Evolutionary conservation across 2,797 vertebrate species (phyloP), one percentile per base, ranked within the genome.

Genomic region (Lagodon rhomboides): DNA sequence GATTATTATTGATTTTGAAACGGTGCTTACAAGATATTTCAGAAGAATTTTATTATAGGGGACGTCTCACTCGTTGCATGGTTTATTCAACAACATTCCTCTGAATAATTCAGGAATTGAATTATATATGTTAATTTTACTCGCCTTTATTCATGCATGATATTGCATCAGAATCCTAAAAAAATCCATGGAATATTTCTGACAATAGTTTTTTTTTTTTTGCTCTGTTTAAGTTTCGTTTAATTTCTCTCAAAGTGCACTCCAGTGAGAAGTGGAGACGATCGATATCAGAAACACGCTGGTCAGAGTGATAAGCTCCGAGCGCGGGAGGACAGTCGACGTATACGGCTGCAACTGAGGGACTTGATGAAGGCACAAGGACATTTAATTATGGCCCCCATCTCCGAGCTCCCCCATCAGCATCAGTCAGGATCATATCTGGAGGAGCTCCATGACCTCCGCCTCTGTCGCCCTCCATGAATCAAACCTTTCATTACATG

Each of bases 401-500:
- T 91, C 91, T 90, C 87, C 80, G 88, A 90, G 87, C 80, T 77
- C 82, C 83, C 85, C 91, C 83, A 90, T 91, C 91, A 89, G 86
- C 88, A 90, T 93, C 87, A 79, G 80, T 93, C 91, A 92, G 88
- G 85, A 87, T 93, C 87, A 87, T 91, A 91, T 93, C 91, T 85
- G 84, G 85, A 91, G 83, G 89, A 92, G 92, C 82, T 88, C 91
- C 73, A 75, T 91, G 93, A 94, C 94, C 93, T 93, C 94, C 66
- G 79, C 77, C 71, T 90, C 85, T 86, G 93, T 92, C 89, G 43
- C 89, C 91, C 89, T 87, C 91, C 88, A 94, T 92, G 91, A 93
- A 94, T 94, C 93, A 94, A 93, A 93, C 83, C 86, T 88, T 90
- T 91, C 89, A 90, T 93, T 91, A 89, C 87, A 79, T 62, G 91